Conservation (phyloP, 2,797 vertebrate genomes). For the Phrynocephalus vlangalii region DNA sequence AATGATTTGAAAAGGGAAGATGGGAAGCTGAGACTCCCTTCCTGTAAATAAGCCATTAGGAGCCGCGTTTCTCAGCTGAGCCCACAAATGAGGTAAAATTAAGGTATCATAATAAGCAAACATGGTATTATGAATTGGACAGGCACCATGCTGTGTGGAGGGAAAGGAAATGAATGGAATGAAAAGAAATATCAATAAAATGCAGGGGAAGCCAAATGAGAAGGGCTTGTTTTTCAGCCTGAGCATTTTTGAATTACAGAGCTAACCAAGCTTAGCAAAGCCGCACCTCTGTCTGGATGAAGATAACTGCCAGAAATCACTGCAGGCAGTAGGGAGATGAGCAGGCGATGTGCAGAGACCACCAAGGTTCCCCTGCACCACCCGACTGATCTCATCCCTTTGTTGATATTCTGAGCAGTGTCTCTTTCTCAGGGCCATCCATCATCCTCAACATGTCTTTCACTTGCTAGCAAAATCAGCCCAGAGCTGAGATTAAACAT, state of each 20-base stretch:
- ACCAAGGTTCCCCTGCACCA: constrained; percentile 34
- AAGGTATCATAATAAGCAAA: constrained; percentile 40
- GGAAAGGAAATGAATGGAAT: constrained; percentile 52
- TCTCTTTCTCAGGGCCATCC: constrained; percentile 37
- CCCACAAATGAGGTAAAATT: constrained; percentile 4
- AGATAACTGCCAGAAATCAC: constrained; percentile 67
- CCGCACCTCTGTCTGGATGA: constrained; percentile 63
- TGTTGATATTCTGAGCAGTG: constrained; percentile 34
- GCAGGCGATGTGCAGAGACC: constrained; percentile 36
- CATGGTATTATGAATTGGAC: constrained; percentile 41
- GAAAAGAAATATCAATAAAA: constrained; percentile 57
- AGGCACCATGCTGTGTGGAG: constrained; percentile 12
- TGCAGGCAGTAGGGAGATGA: constrained; percentile 37
- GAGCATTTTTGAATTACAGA: constrained; percentile 69
- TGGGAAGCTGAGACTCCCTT: neutral
- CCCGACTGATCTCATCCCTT: constrained; percentile 50
- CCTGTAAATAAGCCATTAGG: constrained; percentile 22
- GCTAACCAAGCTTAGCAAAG: constrained; percentile 65
- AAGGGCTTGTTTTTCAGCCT: constrained; percentile 44
- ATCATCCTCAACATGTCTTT: constrained; percentile 7
- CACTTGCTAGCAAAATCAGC: neutral
- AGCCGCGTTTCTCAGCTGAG: constrained; percentile 30
- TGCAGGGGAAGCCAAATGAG: constrained; percentile 23
- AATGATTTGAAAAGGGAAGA: constrained; percentile 12
- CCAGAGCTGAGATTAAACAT: constrained; percentile 8